Evolutionary conservation across 2,888 invertebrate species (phyloP).

Genomic region (Odontocerum albicorne): DNA sequence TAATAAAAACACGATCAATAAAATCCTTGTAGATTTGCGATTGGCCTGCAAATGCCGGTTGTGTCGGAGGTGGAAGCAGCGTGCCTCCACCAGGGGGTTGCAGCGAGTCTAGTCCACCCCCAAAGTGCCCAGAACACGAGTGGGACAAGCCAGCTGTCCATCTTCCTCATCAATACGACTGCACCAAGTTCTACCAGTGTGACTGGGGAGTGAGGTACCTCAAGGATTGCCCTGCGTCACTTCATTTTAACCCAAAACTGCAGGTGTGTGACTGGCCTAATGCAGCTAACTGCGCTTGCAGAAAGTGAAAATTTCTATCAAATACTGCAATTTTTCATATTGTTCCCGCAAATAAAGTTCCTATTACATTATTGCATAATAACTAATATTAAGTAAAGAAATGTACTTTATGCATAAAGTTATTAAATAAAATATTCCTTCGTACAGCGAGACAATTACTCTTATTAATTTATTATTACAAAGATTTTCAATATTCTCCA

Average conservation of each 20-base stretch:
- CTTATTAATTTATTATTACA: no score
- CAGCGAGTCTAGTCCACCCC: background rate
- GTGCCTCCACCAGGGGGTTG: background rate
- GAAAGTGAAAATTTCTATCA: no score
- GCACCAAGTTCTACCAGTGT: constrained; percentile 34
- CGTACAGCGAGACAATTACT: no score
- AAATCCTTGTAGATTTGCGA: no score
- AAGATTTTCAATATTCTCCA: no score
- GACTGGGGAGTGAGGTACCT: constrained; percentile 36
- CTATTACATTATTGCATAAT: no score
- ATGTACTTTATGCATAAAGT: no score
- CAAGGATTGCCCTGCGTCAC: constrained; percentile 36
- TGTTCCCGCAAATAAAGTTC: no score
- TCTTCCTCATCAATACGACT: constrained; percentile 29
- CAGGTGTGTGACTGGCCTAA: constrained; percentile 38
- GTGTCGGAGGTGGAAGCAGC: background rate
- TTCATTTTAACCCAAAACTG: constrained; percentile 37
- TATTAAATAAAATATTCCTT: no score
- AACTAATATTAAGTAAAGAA: no score
- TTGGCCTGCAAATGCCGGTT: background rate
- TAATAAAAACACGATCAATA: no score
- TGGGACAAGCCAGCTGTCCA: constrained; percentile 20
- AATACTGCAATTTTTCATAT: no score
- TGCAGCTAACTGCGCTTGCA: constrained; percentile 37
- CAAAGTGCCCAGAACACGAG: constrained; percentile 33